These are phyloP conservation scores for Drosophila paulistorum DNA, from an alignment of 1,140 invertebrate species.

Conservation along the genomic window DNA sequence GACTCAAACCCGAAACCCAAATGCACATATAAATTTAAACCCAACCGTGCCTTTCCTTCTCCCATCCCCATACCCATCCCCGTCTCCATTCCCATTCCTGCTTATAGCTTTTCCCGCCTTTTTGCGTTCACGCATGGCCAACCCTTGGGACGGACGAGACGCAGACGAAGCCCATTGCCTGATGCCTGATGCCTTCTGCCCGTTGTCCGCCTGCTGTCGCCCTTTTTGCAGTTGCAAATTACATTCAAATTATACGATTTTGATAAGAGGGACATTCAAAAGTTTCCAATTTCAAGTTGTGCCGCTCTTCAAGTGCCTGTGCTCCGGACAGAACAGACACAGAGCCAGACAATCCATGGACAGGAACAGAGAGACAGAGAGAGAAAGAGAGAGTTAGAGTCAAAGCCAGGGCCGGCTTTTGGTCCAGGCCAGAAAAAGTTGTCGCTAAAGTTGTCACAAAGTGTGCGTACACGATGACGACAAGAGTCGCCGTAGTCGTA, in stretches of 20 bases:
- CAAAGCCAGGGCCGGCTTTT: neutral
- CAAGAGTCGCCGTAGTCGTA: too few species aligned
- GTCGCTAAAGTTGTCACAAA: constrained; percentile 65
- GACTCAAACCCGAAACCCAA: neutral
- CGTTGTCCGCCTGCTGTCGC: constrained; percentile 46
- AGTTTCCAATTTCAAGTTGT: constrained; percentile 82
- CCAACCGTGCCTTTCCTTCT: neutral
- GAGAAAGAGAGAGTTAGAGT: neutral
- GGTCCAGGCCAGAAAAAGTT: constrained; percentile 52
- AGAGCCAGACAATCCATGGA: neutral
- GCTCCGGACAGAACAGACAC: constrained; percentile 7
- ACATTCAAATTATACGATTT: constrained; percentile 83
- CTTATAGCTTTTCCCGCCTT: constrained; percentile 12
- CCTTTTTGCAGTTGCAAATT: constrained; percentile 80
- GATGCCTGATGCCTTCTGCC: too few species aligned
- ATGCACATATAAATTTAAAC: neutral
- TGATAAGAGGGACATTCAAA: constrained; percentile 82
- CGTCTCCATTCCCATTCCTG: neutral
- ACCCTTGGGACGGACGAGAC: constrained; percentile 20
- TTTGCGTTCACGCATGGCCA: constrained; percentile 46
- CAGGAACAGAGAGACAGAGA: neutral
- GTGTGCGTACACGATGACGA: constrained; percentile 41
- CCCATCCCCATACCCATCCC: too few species aligned
- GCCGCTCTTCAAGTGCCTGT: constrained; percentile 66
- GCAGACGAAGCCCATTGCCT: constrained; percentile 20